phyloP scores from a whole-genome alignment of 2,888 invertebrate genomes.

The Ecliptopera silaceata region DNA sequence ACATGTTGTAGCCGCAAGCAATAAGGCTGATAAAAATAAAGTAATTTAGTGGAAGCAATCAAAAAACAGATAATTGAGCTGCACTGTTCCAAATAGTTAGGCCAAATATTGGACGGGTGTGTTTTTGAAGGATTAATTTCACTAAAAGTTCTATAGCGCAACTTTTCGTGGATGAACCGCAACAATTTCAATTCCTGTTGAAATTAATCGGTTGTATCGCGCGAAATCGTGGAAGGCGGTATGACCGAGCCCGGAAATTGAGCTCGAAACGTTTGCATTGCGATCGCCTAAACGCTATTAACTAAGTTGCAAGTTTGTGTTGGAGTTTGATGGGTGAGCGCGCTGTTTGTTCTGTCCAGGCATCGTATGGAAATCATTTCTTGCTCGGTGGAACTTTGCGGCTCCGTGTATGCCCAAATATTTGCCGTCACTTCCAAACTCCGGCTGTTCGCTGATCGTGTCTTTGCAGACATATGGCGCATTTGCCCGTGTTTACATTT shows the following conservation, averaged over 20 bases:
- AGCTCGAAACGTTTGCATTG: constrained; percentile 55
- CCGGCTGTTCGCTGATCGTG: constrained; percentile 61
- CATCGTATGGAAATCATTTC: constrained; percentile 77
- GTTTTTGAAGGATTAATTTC: constrained; percentile 23
- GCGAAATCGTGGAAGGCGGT: constrained; percentile 35
- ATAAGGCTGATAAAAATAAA: not conserved
- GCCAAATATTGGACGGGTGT: constrained; percentile 6
- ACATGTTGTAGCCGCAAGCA: too few relatives aligned
- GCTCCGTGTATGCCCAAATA: constrained; percentile 72
- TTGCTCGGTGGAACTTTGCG: constrained; percentile 70
- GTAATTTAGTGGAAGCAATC: constrained; percentile 3
- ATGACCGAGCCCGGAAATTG: constrained; percentile 50
- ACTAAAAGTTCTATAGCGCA: constrained; percentile 19
- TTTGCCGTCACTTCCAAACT: constrained; percentile 69
- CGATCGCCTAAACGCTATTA: constrained; percentile 75
- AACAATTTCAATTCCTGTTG: constrained; percentile 33
- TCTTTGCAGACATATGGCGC: constrained; percentile 61
- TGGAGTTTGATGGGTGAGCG: constrained; percentile 75
- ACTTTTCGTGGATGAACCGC: constrained; percentile 30
- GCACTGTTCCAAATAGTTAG: constrained; percentile 6
- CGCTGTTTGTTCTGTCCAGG: constrained; percentile 70
- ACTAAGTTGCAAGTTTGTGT: constrained; percentile 75
- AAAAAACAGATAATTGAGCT: constrained; percentile 12
- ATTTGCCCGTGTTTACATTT: constrained; percentile 55
- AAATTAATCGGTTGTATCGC: constrained; percentile 36